These are phyloP conservation scores for Agrochola litura DNA, from an alignment of 2,888 invertebrate genomes.

Conservation along the genomic window DNA sequence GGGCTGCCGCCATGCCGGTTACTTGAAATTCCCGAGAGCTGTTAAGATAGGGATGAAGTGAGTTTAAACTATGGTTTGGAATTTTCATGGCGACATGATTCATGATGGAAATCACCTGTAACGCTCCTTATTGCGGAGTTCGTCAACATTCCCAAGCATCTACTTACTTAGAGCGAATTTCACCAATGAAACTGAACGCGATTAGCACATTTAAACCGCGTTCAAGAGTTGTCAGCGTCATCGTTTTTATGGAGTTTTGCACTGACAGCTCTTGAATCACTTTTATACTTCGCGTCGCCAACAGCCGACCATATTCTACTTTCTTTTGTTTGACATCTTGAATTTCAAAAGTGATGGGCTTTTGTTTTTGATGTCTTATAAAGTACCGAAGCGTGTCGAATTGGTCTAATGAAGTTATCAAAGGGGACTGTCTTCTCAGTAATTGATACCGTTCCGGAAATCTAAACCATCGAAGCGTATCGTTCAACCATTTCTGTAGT, in stretches of 20 bases:
- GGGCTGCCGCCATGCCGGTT: constrained; percentile 48
- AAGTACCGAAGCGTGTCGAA: constrained; percentile 6
- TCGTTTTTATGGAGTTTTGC: too few species aligned
- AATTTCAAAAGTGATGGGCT: neutral
- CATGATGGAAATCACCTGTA: neutral
- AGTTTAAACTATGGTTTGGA: constrained; percentile 23
- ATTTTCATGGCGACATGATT: constrained; percentile 14
- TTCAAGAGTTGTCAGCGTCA: neutral
- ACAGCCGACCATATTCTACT: neutral
- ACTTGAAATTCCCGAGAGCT: constrained; percentile 44
- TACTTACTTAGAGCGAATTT: neutral
- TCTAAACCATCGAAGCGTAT: constrained; percentile 12
- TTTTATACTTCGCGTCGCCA: neutral
- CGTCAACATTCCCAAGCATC: neutral
- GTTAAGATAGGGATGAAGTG: constrained; percentile 27
- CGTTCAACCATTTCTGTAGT: neutral
- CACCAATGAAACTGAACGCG: too few species aligned
- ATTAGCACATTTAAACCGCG: neutral
- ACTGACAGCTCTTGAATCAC: neutral
- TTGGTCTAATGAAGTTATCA: constrained; percentile 47
- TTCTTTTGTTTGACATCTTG: neutral
- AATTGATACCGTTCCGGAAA: constrained; percentile 33
- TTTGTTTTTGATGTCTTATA: neutral
- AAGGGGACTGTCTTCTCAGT: constrained; percentile 29
- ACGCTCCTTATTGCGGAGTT: neutral